A percentile compares a stretch with the other conserved stretches of the same genome.
Conservation (phyloP, 1,140 invertebrate genomes). For the Leptopilina clavipes region DNA sequence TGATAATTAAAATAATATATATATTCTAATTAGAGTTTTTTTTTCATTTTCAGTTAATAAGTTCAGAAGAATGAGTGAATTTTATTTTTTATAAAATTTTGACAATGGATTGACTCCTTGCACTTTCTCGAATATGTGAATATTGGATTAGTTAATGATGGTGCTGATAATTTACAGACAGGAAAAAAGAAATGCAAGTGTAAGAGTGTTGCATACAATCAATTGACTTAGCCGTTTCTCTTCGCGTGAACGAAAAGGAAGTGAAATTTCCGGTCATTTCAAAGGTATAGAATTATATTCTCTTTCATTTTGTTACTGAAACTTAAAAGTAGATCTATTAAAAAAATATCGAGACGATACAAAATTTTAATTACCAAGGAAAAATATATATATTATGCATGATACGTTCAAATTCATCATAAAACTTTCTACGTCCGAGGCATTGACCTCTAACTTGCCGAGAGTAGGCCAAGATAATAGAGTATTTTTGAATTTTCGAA, state of each 20-base stretch:
- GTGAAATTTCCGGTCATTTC: slow-evolving; percentile 61
- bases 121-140: neutral
- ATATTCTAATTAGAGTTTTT: neutral
- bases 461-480: slow-evolving; percentile 47
- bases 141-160: slow-evolving; percentile 9
- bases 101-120: neutral
- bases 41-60: neutral
- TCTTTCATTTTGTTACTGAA: neutral
- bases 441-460: slow-evolving; percentile 49
- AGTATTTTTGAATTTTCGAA: neutral
- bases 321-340: neutral
- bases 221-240: slow-evolving; percentile 45
- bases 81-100: neutral
- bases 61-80: no score
- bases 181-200: neutral
- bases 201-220: slow-evolving; percentile 27
- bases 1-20: neutral
- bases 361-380: neutral
- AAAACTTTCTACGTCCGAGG: slow-evolving; percentile 47
- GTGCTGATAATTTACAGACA: neutral
- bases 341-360: neutral
- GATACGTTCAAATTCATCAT: slow-evolving; percentile 17
- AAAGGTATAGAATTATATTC: slow-evolving; percentile 11
- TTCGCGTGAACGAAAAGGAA: slow-evolving; percentile 57
- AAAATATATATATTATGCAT: slow-evolving; percentile 3